Evolutionary conservation across 64 coral and sea anemone species (phyloP).

Genomic region (Dendrophyllia cribrosa): DNA sequence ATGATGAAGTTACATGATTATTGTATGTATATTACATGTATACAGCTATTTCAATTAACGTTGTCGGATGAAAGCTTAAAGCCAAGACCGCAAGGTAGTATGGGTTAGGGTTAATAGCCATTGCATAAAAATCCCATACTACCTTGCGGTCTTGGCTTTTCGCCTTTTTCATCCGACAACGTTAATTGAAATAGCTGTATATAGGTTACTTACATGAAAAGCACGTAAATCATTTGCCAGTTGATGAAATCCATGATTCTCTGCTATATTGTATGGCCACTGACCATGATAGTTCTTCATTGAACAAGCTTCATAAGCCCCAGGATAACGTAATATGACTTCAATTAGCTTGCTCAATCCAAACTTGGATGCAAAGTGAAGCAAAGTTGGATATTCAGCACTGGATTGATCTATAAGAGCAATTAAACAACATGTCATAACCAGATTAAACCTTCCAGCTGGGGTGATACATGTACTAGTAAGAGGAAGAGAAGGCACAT

Average conservation of each 20-base stretch:
- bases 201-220: slow-evolving; percentile 11
- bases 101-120: too few species aligned
- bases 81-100: too few species aligned
- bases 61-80: too few species aligned
- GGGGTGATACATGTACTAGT: neutral
- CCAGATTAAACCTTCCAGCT: neutral
- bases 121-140: too few species aligned
- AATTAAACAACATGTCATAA: neutral
- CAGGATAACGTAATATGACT: slow-evolving; percentile 47
- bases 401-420: neutral
- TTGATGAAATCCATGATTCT: neutral
- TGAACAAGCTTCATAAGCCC: slow-evolving; percentile 37
- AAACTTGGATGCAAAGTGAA: slow-evolving; percentile 65
- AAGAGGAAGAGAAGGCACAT: too few species aligned
- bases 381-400: slow-evolving; percentile 60
- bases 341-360: slow-evolving; percentile 26
- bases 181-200: too few species aligned
- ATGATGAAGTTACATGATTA: too few species aligned
- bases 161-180: too few species aligned
- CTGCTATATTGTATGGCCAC: slow-evolving; percentile 48
- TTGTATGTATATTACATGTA: too few species aligned
- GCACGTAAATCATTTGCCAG: neutral
- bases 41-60: too few species aligned
- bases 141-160: too few species aligned
- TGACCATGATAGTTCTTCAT: slow-evolving; percentile 26